phyloP scores from a whole-genome alignment of 2,888 invertebrate species.

The Adineta ricciae region DNA sequence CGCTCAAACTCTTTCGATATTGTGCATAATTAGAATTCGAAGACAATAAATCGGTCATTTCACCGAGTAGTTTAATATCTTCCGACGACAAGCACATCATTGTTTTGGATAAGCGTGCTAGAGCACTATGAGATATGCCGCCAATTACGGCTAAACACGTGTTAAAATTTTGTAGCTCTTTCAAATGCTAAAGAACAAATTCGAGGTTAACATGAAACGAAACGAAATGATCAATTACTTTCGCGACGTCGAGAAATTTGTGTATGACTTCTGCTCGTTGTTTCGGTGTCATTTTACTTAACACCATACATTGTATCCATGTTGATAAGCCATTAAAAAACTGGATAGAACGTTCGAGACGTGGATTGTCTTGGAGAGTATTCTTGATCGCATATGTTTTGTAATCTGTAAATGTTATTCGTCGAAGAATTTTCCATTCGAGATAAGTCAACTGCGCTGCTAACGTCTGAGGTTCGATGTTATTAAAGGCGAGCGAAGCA shows the following conservation, averaged over 20 bases:
- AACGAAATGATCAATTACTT: slow-evolving; percentile 43
- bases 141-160: slow-evolving; percentile 57
- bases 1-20: slow-evolving; percentile 47
- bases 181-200: slow-evolving; percentile 43
- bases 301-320: slow-evolving; percentile 58
- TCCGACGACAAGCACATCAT: slow-evolving; percentile 52
- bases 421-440: slow-evolving; percentile 55
- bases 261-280: slow-evolving; percentile 55
- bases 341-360: slow-evolving; percentile 55
- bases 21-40: slow-evolving; percentile 55
- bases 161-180: slow-evolving; percentile 55
- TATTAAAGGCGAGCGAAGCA: slow-evolving; percentile 55
- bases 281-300: slow-evolving; percentile 54
- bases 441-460: slow-evolving; percentile 55
- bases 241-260: slow-evolving; percentile 55
- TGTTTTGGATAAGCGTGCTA: slow-evolving; percentile 54
- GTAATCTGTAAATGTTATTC: slow-evolving; percentile 56
- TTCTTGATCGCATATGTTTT: slow-evolving; percentile 54
- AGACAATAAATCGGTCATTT: slow-evolving; percentile 54
- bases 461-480: slow-evolving; percentile 54
- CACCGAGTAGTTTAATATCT: slow-evolving; percentile 51
- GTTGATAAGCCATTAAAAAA: slow-evolving; percentile 56
- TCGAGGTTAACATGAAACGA: too few species aligned
- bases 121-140: slow-evolving; percentile 55
- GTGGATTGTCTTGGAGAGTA: slow-evolving; percentile 52